Evolutionary conservation across 2,888 invertebrate species (phyloP), one percentile per base, ranked within the genome.

Genomic region (Lasioglossum calceatum): DNA sequence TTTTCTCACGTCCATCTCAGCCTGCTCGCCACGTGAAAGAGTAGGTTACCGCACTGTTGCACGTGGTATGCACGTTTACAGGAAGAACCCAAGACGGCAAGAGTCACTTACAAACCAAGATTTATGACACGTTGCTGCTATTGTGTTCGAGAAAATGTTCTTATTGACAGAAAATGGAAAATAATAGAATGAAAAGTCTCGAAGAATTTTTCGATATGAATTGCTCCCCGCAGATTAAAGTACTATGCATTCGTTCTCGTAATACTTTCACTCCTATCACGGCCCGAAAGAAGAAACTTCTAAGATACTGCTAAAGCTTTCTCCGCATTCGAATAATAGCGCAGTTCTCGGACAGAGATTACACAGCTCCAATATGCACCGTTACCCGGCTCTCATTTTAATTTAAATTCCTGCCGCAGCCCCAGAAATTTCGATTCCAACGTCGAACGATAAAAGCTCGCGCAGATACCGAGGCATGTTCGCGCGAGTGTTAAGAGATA

Each of bases 401-500:
- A 82, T 86, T 80, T 77, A 77, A 86, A 84, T 84, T 84, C 86
- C 39, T 42, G 19, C 70, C 80, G 16, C 80, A 71, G 75, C 42
- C 5, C 79, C 23, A 19, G 80, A 75, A 77, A 84, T 84, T 77
- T 86, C 85, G 85, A 84, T 77, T 85, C 77, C 77, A 77, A 80
- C 73, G 44, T 79, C 67, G 77, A 81, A 84, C 85, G 85, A 84
- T 86, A 81, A 81, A 79, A 74, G 86, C 79, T 50, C 75, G n/a
- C 61, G 64, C 54, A 61, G 80, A 78, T 77, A 78, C 36, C 58
- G 36, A 12, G 39, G 47, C 42, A 79, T 85, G 87, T 88, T 89
- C 91, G 90, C 73, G 83, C 86, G 89, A 84, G 91, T 90, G 91
- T 91, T 90, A 91, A 91, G 87, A 91, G 91, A 91, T 91, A 91